Evolutionary conservation across 2,888 invertebrate genomes (phyloP).

Genomic region (Ochropacha duplaris): DNA sequence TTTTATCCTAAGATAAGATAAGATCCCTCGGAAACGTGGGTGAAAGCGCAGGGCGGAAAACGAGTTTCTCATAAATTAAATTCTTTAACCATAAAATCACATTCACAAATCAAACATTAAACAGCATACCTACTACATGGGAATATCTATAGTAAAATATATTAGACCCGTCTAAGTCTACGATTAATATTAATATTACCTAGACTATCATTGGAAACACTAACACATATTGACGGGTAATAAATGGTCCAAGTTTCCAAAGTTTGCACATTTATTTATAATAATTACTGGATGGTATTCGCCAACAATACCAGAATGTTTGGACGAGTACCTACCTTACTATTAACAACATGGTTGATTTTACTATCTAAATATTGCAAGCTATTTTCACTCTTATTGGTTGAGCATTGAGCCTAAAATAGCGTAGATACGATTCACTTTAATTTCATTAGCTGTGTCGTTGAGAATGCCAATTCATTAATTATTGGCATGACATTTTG

Average conservation of each 20-base stretch:
- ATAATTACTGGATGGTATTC: constrained; percentile 66
- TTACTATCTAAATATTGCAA: constrained; percentile 23
- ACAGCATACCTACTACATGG: neutral
- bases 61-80: too few species aligned
- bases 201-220: constrained; percentile 26
- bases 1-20: too few species aligned
- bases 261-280: constrained; percentile 66
- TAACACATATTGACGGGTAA: constrained; percentile 47
- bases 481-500: constrained; percentile 47
- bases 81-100: too few species aligned
- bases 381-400: constrained; percentile 20
- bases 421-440: constrained; percentile 13
- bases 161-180: neutral
- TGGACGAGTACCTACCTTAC: constrained; percentile 43
- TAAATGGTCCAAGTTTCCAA: constrained; percentile 47
- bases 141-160: neutral
- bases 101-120: neutral
- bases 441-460: constrained; percentile 34
- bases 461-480: constrained; percentile 52
- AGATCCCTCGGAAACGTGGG: too few species aligned
- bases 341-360: constrained; percentile 41
- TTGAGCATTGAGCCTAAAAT: constrained; percentile 19
- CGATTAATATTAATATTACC: constrained; percentile 6
- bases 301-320: constrained; percentile 55
- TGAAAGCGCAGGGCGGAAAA: too few species aligned